Percentiles rank a stretch among this genome's conserved stretches.
These are phyloP conservation scores for Megaustenia siamemsis DNA, from an alignment of 2,888 invertebrate genomes.

Conservation along the genomic window DNA sequence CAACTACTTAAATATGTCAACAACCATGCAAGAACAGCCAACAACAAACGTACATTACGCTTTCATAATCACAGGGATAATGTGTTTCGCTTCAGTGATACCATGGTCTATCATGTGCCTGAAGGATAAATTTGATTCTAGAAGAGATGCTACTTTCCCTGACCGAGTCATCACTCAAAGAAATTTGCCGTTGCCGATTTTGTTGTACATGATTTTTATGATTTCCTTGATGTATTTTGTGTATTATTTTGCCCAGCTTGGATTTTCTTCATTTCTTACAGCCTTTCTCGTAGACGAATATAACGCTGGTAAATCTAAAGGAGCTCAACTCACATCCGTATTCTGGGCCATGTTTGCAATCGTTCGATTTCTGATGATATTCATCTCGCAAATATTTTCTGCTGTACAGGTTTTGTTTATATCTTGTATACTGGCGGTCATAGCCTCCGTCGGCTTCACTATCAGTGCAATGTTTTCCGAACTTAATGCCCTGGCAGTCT, in stretches of 20 bases:
- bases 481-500: slow-evolving; percentile 58
- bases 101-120: slow-evolving; percentile 9
- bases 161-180: not conserved
- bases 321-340: slow-evolving; percentile 74
- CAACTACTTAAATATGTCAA: not conserved
- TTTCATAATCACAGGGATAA: slow-evolving; percentile 33
- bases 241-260: slow-evolving; percentile 71
- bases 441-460: not conserved
- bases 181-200: not conserved
- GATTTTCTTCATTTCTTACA: slow-evolving; percentile 77
- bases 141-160: not conserved
- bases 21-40: slow-evolving; percentile 3
- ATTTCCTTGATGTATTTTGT: not conserved
- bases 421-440: not conserved
- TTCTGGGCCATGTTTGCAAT: slow-evolving; percentile 80
- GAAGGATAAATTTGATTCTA: not conserved
- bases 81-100: slow-evolving; percentile 5
- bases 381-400: slow-evolving; percentile 72
- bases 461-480: not conserved
- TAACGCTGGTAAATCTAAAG: slow-evolving; percentile 26
- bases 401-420: slow-evolving; percentile 6
- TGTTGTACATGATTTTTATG: not conserved
- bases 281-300: slow-evolving; percentile 76
- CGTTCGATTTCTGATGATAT: slow-evolving; percentile 77
- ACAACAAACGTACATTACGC: too few relatives aligned